Evolutionary conservation across 2,888 invertebrate species (phyloP).

Genomic region (Drosophila aldrichi): DNA sequence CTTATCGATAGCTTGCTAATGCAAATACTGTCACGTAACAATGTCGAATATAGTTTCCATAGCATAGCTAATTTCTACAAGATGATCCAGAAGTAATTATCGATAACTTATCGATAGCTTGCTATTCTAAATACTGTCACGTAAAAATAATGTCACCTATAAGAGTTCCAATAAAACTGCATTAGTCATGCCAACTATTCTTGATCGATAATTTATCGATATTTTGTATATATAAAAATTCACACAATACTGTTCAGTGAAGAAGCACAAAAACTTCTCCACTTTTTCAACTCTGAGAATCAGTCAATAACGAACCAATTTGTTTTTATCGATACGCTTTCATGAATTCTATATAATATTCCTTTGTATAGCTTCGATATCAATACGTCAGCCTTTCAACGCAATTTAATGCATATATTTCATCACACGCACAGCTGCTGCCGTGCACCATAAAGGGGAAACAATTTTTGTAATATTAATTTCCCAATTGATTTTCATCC

Average conservation of each 20-base stretch:
- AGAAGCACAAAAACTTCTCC: not conserved
- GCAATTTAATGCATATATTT: not conserved
- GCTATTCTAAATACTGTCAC: too few relatives aligned
- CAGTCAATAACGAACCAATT: not conserved
- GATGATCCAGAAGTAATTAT: too few relatives aligned
- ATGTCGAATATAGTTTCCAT: not conserved
- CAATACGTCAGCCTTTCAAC: too few relatives aligned
- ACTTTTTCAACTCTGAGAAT: not conserved
- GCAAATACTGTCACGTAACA: not conserved
- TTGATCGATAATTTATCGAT: too few relatives aligned
- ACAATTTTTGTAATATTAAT: slow-evolving; percentile 15
- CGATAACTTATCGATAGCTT: too few relatives aligned
- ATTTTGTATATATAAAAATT: not conserved
- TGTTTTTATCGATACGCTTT: not conserved
- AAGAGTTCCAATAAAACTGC: not conserved
- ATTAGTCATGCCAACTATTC: not conserved
- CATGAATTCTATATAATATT: not conserved
- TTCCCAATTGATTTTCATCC: slow-evolving; percentile 16
- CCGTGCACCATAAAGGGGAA: slow-evolving; percentile 3
- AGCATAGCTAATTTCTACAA: too few relatives aligned
- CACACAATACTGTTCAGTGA: not conserved
- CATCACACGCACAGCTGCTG: not conserved
- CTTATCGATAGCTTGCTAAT: not conserved
- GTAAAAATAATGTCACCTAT: too few relatives aligned
- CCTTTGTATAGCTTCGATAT: not conserved